Conservation (phyloP, 2,113 vertebrate species). For the Aplodontia rufa region DNA sequence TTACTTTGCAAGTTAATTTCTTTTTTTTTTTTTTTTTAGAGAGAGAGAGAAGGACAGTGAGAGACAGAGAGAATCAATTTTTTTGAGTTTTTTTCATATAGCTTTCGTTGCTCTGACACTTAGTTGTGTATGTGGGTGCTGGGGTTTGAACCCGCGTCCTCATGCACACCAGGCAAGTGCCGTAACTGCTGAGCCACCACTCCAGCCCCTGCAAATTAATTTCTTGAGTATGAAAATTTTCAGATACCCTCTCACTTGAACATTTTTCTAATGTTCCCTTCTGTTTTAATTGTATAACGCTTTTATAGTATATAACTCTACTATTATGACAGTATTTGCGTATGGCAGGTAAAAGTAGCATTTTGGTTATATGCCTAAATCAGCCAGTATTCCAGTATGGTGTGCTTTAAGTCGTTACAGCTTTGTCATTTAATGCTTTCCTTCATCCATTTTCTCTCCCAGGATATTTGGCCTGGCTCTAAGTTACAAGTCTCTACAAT, state of each 20-base stretch:
- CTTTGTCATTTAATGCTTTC: neutral
- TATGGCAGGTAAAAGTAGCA: neutral
- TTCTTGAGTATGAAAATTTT: conserved; percentile 5
- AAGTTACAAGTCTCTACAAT: neutral
- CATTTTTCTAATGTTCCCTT: neutral
- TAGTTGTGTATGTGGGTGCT: too few relatives aligned
- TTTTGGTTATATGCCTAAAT: neutral
- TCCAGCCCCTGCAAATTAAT: too few relatives aligned
- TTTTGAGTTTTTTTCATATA: too few relatives aligned
- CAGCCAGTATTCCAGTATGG: neutral
- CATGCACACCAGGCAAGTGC: too few relatives aligned
- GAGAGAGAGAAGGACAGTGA: too few relatives aligned
- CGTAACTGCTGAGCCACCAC: too few relatives aligned
- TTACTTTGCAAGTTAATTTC: neutral
- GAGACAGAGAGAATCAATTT: too few relatives aligned
- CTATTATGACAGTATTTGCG: neutral
- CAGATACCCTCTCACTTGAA: neutral
- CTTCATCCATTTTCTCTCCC: neutral
- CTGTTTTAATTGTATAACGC: neutral
- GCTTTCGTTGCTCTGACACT: too few relatives aligned
- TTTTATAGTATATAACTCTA: neutral
- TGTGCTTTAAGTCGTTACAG: neutral
- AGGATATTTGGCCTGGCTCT: neutral
- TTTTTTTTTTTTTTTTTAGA: too few relatives aligned
- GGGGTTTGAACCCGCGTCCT: too few relatives aligned